Evolutionary conservation across 2,888 invertebrate species (phyloP).

Genomic region (Sympetrum striolatum): DNA sequence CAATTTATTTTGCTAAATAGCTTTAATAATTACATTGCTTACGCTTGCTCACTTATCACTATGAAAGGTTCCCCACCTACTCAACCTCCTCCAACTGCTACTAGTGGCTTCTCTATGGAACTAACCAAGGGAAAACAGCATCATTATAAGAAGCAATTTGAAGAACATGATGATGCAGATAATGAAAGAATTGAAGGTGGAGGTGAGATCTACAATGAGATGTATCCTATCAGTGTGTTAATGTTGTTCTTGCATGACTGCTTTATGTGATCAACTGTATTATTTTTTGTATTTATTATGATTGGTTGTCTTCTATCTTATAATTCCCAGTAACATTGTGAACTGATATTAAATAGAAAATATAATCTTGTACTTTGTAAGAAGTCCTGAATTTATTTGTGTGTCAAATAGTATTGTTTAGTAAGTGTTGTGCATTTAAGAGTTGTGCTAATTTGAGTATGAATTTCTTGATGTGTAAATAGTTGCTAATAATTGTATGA

Average conservation of each 20-base stretch:
- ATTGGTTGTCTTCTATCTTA: background rate
- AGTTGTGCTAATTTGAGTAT: no score
- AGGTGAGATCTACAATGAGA: conserved; percentile 5
- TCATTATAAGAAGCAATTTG: conserved; percentile 77
- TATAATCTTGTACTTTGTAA: background rate
- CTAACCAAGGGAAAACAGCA: conserved; percentile 74
- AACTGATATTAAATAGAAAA: background rate
- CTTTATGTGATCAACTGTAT: background rate
- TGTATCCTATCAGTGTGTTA: background rate
- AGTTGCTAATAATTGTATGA: no score
- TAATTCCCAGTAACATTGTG: no score
- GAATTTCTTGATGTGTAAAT: no score
- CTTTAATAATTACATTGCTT: background rate
- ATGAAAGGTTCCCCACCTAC: conserved; percentile 26
- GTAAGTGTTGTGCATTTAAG: no score
- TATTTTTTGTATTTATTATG: background rate
- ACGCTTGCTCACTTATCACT: conserved; percentile 28
- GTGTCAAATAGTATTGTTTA: no score
- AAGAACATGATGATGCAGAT: conserved; percentile 52
- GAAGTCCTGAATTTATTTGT: background rate
- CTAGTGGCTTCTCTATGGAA: conserved; percentile 70
- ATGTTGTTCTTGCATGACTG: background rate
- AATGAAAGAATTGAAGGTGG: conserved; percentile 44
- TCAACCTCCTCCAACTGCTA: conserved; percentile 23
- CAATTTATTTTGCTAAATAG: background rate